Evolutionary conservation across 2,113 vertebrate species (phyloP).

Genomic region (Rousettus leschenaultii): DNA sequence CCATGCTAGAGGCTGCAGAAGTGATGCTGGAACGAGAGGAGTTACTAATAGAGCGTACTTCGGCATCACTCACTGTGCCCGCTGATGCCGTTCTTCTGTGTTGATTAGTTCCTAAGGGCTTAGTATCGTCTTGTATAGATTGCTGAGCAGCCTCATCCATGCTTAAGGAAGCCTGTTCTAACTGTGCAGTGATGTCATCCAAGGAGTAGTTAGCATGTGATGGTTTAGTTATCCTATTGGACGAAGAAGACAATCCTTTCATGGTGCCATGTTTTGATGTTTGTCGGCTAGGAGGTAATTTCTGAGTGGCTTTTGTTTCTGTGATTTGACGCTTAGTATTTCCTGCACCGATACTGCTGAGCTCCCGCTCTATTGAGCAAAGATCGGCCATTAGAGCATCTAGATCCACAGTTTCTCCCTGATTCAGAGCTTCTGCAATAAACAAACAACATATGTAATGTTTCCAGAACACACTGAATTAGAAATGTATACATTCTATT

Average conservation of each 20-base stretch:
- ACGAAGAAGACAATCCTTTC: slow-evolving; percentile 83
- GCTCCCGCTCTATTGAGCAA: slow-evolving; percentile 98
- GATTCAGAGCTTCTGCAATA: slow-evolving; percentile 95
- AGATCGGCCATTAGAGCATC: slow-evolving; percentile 99
- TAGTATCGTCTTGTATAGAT: slow-evolving; percentile 83
- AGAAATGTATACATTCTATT: slow-evolving; percentile 20
- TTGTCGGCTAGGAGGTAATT: slow-evolving; percentile 83
- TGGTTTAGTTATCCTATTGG: slow-evolving; percentile 78
- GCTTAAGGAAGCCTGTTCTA: slow-evolving; percentile 97
- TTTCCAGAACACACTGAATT: neutral
- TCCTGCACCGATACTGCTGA: slow-evolving; percentile 92
- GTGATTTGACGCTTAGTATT: slow-evolving; percentile 86
- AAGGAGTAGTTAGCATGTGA: slow-evolving; percentile 91
- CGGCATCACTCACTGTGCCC: slow-evolving; percentile 93
- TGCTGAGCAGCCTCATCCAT: slow-evolving; percentile 99
- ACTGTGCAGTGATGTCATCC: slow-evolving; percentile 97
- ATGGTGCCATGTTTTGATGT: slow-evolving; percentile 86
- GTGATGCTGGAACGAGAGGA: slow-evolving; percentile 94
- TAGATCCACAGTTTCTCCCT: slow-evolving; percentile 96
- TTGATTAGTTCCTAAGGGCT: slow-evolving; percentile 83
- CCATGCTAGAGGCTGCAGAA: slow-evolving; percentile 96
- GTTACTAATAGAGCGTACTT: slow-evolving; percentile 89
- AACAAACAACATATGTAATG: slow-evolving; percentile 68
- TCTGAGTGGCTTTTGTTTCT: slow-evolving; percentile 87
- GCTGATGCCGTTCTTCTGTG: slow-evolving; percentile 93